A percentile compares a stretch with the other conserved stretches of the same genome.
These are phyloP conservation scores for Drosophila setifemur DNA, from an alignment of 1,140 invertebrate genomes.

Conservation along the genomic window DNA sequence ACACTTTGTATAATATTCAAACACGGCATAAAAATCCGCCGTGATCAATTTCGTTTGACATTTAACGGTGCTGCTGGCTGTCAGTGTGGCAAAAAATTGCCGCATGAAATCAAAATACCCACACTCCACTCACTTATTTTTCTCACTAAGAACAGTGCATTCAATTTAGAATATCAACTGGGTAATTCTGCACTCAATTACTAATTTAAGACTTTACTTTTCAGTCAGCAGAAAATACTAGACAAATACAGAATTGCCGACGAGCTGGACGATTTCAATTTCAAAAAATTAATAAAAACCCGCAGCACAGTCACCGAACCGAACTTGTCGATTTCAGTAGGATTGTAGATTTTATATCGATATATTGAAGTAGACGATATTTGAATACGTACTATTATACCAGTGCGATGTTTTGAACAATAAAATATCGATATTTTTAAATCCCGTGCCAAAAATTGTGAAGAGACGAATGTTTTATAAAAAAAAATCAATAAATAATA, in stretches of 20 bases:
- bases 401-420: too few species aligned
- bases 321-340: too few species aligned
- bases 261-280: conserved; percentile 12
- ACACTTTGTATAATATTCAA: conserved; percentile 9
- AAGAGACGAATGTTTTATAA: too few species aligned
- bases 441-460: too few species aligned
- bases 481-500: too few species aligned
- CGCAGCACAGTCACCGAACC: too few species aligned
- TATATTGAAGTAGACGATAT: too few species aligned
- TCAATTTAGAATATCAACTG: conserved; percentile 30
- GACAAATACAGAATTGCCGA: conserved; percentile 38
- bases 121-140: conserved; percentile 52
- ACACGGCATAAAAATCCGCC: conserved; percentile 8
- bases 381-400: too few species aligned
- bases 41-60: conserved; percentile 57
- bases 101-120: conserved; percentile 41
- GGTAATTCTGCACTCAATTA: conserved; percentile 44
- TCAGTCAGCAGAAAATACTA: conserved; percentile 36
- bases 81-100: conserved; percentile 28
- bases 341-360: too few species aligned
- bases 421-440: too few species aligned
- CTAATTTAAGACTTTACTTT: conserved; percentile 40
- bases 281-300: too few species aligned
- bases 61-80: conserved; percentile 40
- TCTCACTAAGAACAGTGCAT: conserved; percentile 38